These are phyloP conservation scores for Bos taurus DNA, from an alignment of 2,113 vertebrate genomes.

Conservation along the genomic window ARS-UCD2.0 NC_037342.1:19889001-19889500, in stretches of 20 bases:
- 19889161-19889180: not conserved
- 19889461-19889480: not conserved
- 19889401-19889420: not conserved
- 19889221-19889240: not conserved
- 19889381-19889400: not conserved
- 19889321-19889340: not conserved
- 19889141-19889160: not conserved
- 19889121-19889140: not conserved
- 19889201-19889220: not conserved
- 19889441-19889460: not conserved
- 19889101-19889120: not conserved
- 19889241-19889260: not conserved
- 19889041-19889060: not conserved
- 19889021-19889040: not conserved
- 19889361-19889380: not conserved
- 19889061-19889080: not conserved
- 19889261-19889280: not conserved
- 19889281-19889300: not conserved
- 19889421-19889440: not conserved
- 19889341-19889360: not conserved
- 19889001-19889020: not conserved
- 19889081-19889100: not conserved
- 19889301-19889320: not conserved
- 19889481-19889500: not conserved
- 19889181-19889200: not conserved